Evolutionary conservation across 1,140 invertebrate species (phyloP).

Genomic region (Platorchestia sp.): DNA sequence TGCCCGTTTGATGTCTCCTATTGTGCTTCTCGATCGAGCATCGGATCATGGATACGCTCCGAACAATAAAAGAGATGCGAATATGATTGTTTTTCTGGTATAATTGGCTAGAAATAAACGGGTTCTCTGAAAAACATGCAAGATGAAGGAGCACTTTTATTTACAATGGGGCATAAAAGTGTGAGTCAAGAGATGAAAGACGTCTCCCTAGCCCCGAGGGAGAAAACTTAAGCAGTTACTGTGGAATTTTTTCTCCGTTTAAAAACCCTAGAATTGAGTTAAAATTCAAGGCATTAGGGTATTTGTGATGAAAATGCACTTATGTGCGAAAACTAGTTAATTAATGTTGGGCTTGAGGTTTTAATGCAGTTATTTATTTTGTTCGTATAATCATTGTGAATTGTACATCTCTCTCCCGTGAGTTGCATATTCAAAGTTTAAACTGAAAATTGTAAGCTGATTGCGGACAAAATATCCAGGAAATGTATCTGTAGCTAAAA

Average conservation of each 20-base stretch:
- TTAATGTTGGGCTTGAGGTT: background rate
- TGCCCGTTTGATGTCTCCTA: background rate
- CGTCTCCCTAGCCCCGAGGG: background rate
- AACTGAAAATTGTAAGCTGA: no score
- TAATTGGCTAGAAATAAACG: background rate
- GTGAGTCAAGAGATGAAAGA: background rate
- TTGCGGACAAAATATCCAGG: no score
- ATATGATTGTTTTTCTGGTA: background rate
- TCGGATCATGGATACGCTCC: background rate
- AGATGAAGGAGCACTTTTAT: background rate
- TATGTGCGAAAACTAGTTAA: background rate
- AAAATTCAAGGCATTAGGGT: no score
- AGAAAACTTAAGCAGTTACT: background rate
- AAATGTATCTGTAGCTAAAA: no score
- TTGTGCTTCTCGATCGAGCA: background rate
- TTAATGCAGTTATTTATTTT: no score
- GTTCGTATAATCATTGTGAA: no score
- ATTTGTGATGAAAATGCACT: no score
- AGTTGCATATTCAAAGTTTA: no score
- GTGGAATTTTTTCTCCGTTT: background rate
- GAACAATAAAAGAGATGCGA: background rate
- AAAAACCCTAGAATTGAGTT: no score
- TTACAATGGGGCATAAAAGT: background rate
- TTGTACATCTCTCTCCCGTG: no score
- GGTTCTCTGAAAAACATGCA: no score